Base-by-base conservation (phyloP, 1,140 invertebrate species). In the Nylanderia fulva region DNA sequence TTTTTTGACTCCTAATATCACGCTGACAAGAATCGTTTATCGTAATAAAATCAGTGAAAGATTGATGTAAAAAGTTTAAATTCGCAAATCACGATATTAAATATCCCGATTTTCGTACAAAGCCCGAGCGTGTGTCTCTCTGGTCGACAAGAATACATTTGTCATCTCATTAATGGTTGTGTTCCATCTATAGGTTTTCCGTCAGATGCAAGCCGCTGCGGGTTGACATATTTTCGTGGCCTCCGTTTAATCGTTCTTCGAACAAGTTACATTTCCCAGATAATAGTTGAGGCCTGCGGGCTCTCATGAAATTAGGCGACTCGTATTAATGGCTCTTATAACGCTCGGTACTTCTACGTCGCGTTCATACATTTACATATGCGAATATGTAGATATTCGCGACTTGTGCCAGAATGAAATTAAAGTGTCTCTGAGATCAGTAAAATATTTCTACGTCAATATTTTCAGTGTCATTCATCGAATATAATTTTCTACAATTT, bases 161-260 rank as follows among this genome's bases (percentile, higher is more conserved):
- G 86, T 90, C 88, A 90, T 90, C 88, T 90, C 86, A 90, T 90
- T 88, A 90, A 90, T 88, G 82, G 89, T 80, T 86, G 88, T 29
- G 66, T 90, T 86, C 79, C 88, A 77, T 87, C 88, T 90, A 90
- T 90, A 89, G 89, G 88, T 90, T 90, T 90, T 87, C 89, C 83
- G 89, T 90, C 89, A 90, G 83, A 42, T 77, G 60, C 89, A 90
- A 54, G 39, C 75, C 85, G 84, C 86, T 82, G 76, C 87, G 77
- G 85, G 85, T 87, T 87, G 89, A 90, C 83, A 76, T 90, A 90
- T 90, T 90, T 89, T 84, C 85, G 88, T 79, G 77, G 86, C 75
- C 61, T 87, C 77, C 83, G 77, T 85, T 90, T 90, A 87, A 90
- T 86, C 88, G 83, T 83, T 77, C 63, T 85, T 88, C 85, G 86